Percentiles rank a stretch among this genome's conserved stretches.
phyloP scores from a whole-genome alignment of 1,140 invertebrate genomes.

The Chelonus insularis region DNA sequence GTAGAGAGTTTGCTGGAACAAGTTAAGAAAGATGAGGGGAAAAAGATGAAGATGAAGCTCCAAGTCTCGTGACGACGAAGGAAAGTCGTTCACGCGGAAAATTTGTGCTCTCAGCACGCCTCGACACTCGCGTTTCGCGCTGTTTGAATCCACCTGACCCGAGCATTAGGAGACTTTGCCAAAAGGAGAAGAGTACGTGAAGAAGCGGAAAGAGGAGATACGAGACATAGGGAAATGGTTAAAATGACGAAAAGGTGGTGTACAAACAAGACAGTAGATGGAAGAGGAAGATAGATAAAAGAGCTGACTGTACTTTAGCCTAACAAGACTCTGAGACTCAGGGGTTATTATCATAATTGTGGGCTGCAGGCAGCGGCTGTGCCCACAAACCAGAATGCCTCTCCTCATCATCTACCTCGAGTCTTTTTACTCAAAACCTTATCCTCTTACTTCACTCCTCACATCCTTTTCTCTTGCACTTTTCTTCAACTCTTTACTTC shows the following conservation, averaged over 20 bases:
- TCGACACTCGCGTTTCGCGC: slow-evolving; percentile 23
- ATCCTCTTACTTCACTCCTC: slow-evolving; percentile 34
- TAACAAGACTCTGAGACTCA: slow-evolving; percentile 56
- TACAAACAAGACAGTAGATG: slow-evolving; percentile 19
- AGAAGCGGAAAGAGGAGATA: background rate
- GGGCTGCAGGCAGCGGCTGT: slow-evolving; percentile 58
- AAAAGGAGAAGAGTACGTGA: slow-evolving; percentile 1
- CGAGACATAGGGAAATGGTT: slow-evolving; percentile 14
- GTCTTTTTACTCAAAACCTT: slow-evolving; percentile 38
- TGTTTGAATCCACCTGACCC: slow-evolving; percentile 33
- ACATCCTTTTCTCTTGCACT: slow-evolving; percentile 2
- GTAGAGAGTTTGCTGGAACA: background rate
- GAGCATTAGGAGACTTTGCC: slow-evolving; percentile 4
- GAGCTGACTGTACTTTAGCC: slow-evolving; percentile 52
- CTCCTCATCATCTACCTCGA: slow-evolving; percentile 51
- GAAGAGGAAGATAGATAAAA: slow-evolving; percentile 48
- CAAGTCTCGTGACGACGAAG: background rate
- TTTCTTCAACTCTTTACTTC: background rate
- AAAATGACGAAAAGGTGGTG: slow-evolving; percentile 29
- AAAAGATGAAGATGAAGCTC: slow-evolving; percentile 1
- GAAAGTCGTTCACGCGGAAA: slow-evolving; percentile 23
- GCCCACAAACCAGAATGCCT: slow-evolving; percentile 61
- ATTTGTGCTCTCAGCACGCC: slow-evolving; percentile 16
- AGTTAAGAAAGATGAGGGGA: background rate
- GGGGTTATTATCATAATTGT: slow-evolving; percentile 61